phyloP scores from a whole-genome alignment of 2,797 vertebrate genomes.

The Spondyliosoma cantharus region DNA sequence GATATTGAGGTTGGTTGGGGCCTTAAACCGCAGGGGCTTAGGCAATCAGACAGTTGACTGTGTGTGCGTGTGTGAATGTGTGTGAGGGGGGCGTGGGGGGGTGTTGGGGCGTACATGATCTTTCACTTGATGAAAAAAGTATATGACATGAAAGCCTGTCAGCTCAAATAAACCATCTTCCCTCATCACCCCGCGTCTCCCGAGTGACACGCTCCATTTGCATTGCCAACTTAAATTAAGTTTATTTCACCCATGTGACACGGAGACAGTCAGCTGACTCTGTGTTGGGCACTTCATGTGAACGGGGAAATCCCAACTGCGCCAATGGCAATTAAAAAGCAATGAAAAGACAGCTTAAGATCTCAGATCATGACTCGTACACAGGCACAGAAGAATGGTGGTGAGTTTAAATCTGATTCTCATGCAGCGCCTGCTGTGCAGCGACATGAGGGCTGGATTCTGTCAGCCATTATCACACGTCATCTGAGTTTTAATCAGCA shows the following conservation, averaged over 20 bases:
- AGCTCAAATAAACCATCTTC: constrained; percentile 53
- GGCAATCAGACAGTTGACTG: constrained; percentile 49
- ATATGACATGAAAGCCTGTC: constrained; percentile 65
- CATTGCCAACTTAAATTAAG: constrained; percentile 57
- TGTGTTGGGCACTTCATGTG: constrained; percentile 3
- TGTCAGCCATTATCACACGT: neutral
- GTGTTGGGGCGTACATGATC: constrained; percentile 31
- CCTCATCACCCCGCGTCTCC: constrained; percentile 42
- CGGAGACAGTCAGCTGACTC: constrained; percentile 25
- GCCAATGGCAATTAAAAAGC: constrained; percentile 26
- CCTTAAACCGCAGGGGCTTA: constrained; percentile 57
- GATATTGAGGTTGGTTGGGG: constrained; percentile 63
- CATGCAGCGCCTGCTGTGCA: neutral
- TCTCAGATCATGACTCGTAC: neutral
- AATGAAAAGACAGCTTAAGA: constrained; percentile 1
- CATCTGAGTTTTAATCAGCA: constrained; percentile 1
- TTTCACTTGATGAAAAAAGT: constrained; percentile 61
- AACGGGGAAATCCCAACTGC: constrained; percentile 9
- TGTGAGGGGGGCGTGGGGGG: neutral
- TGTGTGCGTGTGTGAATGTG: constrained; percentile 11
- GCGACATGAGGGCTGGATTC: neutral
- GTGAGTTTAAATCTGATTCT: neutral
- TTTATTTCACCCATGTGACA: constrained; percentile 38
- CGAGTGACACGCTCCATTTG: constrained; percentile 50
- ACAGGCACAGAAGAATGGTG: neutral